A percentile compares a stretch with the other conserved stretches of the same genome.
Evolutionary conservation across 2,113 vertebrate genomes (phyloP).

Genomic region (Sceloporus tristichus): DNA sequence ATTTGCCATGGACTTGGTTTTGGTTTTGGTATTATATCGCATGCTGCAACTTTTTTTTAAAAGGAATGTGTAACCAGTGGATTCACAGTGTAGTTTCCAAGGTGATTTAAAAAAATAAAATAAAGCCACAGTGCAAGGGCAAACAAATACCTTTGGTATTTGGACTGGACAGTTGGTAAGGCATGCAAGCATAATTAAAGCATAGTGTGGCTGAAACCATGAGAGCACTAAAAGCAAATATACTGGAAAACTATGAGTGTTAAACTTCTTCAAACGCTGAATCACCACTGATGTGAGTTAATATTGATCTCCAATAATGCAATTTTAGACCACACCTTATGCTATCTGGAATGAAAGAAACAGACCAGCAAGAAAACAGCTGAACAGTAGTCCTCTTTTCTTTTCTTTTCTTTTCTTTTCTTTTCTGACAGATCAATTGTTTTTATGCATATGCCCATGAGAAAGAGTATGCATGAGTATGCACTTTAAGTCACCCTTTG

Average conservation of each 20-base stretch:
- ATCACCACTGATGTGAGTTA: background rate
- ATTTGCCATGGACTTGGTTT: background rate
- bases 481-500: too few species aligned
- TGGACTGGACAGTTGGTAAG: background rate
- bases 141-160: background rate
- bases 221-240: background rate
- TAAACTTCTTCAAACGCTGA: slow-evolving; percentile 14
- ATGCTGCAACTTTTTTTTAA: background rate
- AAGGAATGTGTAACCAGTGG: background rate
- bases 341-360: background rate
- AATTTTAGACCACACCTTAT: slow-evolving; percentile 10
- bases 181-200: background rate
- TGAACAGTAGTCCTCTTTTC: background rate
- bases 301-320: slow-evolving; percentile 25
- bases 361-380: background rate
- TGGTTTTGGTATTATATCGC: background rate
- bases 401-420: background rate
- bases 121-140: background rate
- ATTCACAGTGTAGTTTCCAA: background rate
- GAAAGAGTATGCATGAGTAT: background rate
- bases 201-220: background rate
- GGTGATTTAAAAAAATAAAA: background rate
- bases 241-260: background rate
- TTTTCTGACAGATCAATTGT: background rate
- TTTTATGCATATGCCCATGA: background rate